Base-by-base conservation (phyloP, 2,113 vertebrate genomes). In the Lagopus leucura region DNA sequence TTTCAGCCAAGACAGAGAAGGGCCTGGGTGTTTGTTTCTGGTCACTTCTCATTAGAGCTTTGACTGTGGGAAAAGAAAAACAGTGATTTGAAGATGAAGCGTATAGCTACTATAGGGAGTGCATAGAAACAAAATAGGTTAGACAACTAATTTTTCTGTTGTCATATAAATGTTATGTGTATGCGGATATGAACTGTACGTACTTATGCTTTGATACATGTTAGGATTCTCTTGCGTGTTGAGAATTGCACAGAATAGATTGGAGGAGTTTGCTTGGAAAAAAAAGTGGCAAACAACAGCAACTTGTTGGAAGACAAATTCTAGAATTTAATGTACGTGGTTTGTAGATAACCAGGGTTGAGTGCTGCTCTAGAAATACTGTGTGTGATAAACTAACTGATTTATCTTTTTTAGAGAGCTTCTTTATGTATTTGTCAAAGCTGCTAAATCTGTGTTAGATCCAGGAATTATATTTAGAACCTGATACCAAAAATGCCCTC, bases 21-120 rank as follows among this genome's bases (percentile, higher is more conserved):
- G 82, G 91, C 90, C 83, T 47, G 90, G 70, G 52, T 87, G 52
- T 95, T 96, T 86, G 94, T 97, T 97, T 97, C 96, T 96, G 80
- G 97, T 97, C 97, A 92, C 94, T 97, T 97, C 97, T 97, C 96
- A 96, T 98, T 97, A 96, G 94, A 94, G 94, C 91, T 88, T 95
- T 95, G 90, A 85, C 95, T 96, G 40, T 82, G 88, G 94, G 87
- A 91, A 93, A 81, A 78, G 70, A 84, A 94, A 93, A 95, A 93
- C 94, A 95, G 88, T 90, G 84, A 84, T 95, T 93, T 96, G 93
- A 94, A 75, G 54, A 73, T 67, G 42, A 78, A 78, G 67, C 42
- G 20, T 82, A 79, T 86, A 92, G 82, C 54, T 95, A 71, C 66
- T 76, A 58, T 73, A 79, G 72, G 89, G 93, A 89, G 36, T 50